A percentile compares a stretch with the other conserved stretches of the same genome.
phyloP scores from a whole-genome alignment of 2,888 invertebrate species.

The Apeira syringaria region DNA sequence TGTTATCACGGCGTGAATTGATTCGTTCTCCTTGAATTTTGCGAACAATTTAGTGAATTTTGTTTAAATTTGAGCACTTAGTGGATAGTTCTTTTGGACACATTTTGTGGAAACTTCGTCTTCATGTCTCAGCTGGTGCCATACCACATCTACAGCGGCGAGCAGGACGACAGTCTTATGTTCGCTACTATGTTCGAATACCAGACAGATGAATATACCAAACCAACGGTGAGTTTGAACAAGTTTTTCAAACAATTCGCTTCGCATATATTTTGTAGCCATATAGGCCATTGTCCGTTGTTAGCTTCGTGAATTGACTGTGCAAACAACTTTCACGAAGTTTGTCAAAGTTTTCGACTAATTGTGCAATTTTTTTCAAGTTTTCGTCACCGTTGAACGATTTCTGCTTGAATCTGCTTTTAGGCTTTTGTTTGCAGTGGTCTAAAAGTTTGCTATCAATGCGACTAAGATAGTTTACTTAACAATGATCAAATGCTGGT shows the following conservation, averaged over 20 bases:
- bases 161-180: constrained; percentile 82
- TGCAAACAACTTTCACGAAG: constrained; percentile 59
- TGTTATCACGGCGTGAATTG: constrained; percentile 71
- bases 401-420: too few relatives aligned
- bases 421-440: too few relatives aligned
- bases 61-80: constrained; percentile 38
- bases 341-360: constrained; percentile 30
- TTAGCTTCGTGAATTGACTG: constrained; percentile 41
- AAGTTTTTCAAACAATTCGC: constrained; percentile 5
- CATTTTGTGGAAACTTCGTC: constrained; percentile 58
- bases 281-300: constrained; percentile 5
- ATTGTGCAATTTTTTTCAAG: not conserved
- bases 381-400: constrained; percentile 2
- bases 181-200: constrained; percentile 82
- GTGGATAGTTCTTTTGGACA: constrained; percentile 61
- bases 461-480: too few relatives aligned
- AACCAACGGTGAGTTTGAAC: constrained; percentile 65
- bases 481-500: too few relatives aligned
- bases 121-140: constrained; percentile 87
- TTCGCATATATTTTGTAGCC: not conserved
- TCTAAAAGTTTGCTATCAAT: too few relatives aligned
- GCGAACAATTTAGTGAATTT: constrained; percentile 53
- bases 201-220: constrained; percentile 74
- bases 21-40: constrained; percentile 51
- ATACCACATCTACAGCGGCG: constrained; percentile 72